Conservation (phyloP, 2,888 invertebrate species). For the Girardia tigrina region DNA sequence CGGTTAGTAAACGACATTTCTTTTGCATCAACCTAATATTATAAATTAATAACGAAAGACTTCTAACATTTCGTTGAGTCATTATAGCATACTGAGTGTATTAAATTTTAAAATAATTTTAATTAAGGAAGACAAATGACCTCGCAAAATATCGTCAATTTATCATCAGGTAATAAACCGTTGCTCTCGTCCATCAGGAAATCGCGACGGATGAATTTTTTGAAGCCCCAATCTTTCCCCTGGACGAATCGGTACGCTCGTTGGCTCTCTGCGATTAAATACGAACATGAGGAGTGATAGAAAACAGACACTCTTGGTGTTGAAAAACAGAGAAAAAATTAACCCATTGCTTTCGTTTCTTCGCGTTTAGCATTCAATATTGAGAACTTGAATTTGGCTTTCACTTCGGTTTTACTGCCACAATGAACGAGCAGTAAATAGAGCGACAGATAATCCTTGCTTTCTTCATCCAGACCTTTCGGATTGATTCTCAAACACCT, state of each 20-base stretch:
- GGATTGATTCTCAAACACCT: constrained; percentile 98
- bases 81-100: too few species aligned
- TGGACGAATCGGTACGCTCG: constrained; percentile 97
- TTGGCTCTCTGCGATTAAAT: constrained; percentile 62
- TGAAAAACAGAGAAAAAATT: too few species aligned
- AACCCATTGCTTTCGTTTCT: constrained; percentile 99
- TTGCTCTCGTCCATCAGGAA: constrained; percentile 96
- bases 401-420: constrained; percentile 91
- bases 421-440: constrained; percentile 96
- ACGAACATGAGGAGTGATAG: too few species aligned
- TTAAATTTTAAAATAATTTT: too few species aligned
- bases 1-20: too few species aligned
- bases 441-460: constrained; percentile 96
- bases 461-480: constrained; percentile 97
- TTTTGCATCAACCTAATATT: too few species aligned
- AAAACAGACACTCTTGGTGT: too few species aligned
- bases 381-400: constrained; percentile 99
- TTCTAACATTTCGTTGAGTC: too few species aligned
- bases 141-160: constrained; percentile 97
- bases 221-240: constrained; percentile 99
- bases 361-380: constrained; percentile 98
- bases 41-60: too few species aligned
- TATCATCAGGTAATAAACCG: constrained; percentile 91
- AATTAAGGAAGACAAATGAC: constrained; percentile 49
- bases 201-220: constrained; percentile 96